Evolutionary conservation across 2,797 vertebrate species (phyloP).

Genomic region (Lepilemur septentrionalis): DNA sequence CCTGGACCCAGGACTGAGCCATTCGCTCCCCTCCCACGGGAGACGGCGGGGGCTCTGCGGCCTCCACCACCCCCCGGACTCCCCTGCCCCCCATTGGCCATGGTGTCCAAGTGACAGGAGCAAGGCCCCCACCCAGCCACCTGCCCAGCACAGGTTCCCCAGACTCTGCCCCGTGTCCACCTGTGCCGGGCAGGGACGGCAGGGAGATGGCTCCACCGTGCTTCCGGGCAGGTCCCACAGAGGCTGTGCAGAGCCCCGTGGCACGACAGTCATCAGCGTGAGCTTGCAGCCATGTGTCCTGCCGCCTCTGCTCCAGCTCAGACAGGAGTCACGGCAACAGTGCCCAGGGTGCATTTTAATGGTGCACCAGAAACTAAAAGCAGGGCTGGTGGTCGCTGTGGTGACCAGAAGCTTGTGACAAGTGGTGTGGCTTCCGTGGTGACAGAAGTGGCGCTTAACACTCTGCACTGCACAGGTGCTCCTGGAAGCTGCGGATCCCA

Average conservation of each 20-base stretch:
- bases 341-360: neutral
- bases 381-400: neutral
- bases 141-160: neutral
- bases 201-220: no score
- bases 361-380: neutral
- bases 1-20: neutral
- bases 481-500: neutral
- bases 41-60: neutral
- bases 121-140: neutral
- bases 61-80: neutral
- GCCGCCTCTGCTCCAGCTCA: neutral
- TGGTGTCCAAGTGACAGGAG: neutral
- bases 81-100: neutral
- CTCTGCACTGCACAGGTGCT: neutral
- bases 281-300: neutral
- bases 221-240: no score
- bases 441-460: neutral
- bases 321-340: neutral
- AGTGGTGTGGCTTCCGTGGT: neutral
- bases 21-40: neutral
- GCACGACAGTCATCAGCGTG: no score
- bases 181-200: no score
- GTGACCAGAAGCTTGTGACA: neutral
- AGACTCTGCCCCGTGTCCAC: neutral
- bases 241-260: fast-evolving